Conservation (phyloP, 2,888 invertebrate species). For the Acrocera orbiculus region DNA sequence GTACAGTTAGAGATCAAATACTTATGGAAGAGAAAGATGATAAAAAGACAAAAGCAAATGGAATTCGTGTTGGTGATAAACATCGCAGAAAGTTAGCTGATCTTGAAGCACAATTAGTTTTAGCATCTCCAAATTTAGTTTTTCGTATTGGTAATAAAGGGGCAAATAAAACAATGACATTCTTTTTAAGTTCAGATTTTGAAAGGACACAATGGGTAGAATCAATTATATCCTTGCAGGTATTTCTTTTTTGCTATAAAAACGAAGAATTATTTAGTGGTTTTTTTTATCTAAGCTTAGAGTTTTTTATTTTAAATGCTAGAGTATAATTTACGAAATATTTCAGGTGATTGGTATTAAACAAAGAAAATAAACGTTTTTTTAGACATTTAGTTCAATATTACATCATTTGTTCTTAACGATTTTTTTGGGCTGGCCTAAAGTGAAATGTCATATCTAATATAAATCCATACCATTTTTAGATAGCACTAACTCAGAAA, state of each 20-base stretch:
- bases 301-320: too few relatives aligned
- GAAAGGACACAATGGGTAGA: slow-evolving; percentile 90
- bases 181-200: slow-evolving; percentile 86
- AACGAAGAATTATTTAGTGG: too few relatives aligned
- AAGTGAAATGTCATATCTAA: too few relatives aligned
- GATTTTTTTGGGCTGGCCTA: too few relatives aligned
- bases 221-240: slow-evolving; percentile 69
- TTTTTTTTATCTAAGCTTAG: too few relatives aligned
- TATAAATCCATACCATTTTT: too few relatives aligned
- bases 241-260: too few relatives aligned
- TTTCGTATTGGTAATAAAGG: slow-evolving; percentile 60
- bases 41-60: slow-evolving; percentile 27
- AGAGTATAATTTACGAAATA: too few relatives aligned
- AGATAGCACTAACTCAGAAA: too few relatives aligned
- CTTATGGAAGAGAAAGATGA: slow-evolving; percentile 62
- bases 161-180: slow-evolving; percentile 53
- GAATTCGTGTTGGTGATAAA: slow-evolving; percentile 51
- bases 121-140: slow-evolving; percentile 78
- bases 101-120: slow-evolving; percentile 73
- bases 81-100: slow-evolving; percentile 80
- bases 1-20: slow-evolving; percentile 71
- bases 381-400: too few relatives aligned
- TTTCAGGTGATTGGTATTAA: too few relatives aligned
- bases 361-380: neutral
- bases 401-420: too few relatives aligned